Base-by-base conservation (phyloP, 2,888 invertebrate genomes). In the Cephus pulcher region DNA sequence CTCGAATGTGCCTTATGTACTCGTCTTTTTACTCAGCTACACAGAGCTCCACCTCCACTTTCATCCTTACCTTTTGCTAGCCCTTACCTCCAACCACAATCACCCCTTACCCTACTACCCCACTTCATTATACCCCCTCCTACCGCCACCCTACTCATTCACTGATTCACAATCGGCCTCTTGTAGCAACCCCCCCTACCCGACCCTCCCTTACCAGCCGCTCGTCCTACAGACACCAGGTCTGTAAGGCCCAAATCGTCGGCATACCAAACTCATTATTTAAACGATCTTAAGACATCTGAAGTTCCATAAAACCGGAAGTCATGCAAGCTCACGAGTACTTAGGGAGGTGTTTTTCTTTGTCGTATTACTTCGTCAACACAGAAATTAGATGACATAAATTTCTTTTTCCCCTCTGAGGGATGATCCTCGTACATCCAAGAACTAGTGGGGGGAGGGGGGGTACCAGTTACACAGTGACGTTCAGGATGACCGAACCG, bases 101-200 rank as follows among this genome's bases (percentile, higher is more conserved):
- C 56, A 56, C 56, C 23, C 56, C 56, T 56, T 56, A 56, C 9
- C 9, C 56, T 56, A 56, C 56, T 23, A 56, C 23, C 56, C 56
- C 23, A 74, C 74, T 76, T 79, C 74, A 71, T 75, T 40, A 34
- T 12, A 56, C 56, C 32, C 78, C 37, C 77, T 32, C n/a, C n/a
- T 4, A 32, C 56, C 68, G 37, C 69, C 73, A 73, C 73, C 75
- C 40, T 11, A 23, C 70, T 78, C 76, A 34, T 40, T 78, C 76
- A 78, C 76, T 33, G 35, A 69, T 70, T 77, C 40, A 35, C 71
- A 33, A 69, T 78, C 71, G 34, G 9, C 34, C 69, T 77, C 71
- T 40, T 69, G 35, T 71, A 75, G 70, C 23, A 32, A 6, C 32
- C 77, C 56, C 69, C 32, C 71, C 34, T 68, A 11, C 37, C 75